A percentile compares a stretch with the other conserved stretches of the same genome.
These are phyloP conservation scores for Trissolcus japonicus DNA, from an alignment of 2,888 invertebrate genomes.

Conservation along the genomic window DNA sequence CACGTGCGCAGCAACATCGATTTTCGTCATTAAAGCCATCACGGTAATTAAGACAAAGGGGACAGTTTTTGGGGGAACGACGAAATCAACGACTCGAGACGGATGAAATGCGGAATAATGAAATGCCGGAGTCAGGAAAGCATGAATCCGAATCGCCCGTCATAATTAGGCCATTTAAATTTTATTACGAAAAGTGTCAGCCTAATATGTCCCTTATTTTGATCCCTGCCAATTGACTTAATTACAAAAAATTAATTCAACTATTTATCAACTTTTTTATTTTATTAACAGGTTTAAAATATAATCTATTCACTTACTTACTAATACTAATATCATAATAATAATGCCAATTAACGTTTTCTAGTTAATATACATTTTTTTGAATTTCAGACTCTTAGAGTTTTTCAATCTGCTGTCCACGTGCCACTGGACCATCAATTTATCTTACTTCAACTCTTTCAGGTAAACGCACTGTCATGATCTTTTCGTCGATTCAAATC, in stretches of 20 bases:
- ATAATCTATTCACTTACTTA: too few species aligned
- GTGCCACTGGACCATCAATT: constrained; percentile 5
- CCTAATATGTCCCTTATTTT: constrained; percentile 13
- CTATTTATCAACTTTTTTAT: too few species aligned
- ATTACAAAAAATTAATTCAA: not conserved
- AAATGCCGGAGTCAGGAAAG: constrained; percentile 42
- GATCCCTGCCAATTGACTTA: constrained; percentile 6
- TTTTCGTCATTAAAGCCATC: constrained; percentile 47
- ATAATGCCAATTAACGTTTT: too few species aligned
- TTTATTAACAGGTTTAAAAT: too few species aligned
- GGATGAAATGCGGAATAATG: constrained; percentile 41
- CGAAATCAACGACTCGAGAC: constrained; percentile 52
- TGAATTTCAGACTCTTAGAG: too few species aligned
- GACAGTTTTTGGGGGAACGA: constrained; percentile 21
- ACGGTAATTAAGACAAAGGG: constrained; percentile 53
- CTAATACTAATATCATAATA: too few species aligned
- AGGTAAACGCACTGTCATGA: not conserved
- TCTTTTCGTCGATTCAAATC: not conserved
- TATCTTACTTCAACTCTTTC: constrained; percentile 5
- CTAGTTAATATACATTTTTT: too few species aligned
- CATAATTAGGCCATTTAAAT: constrained; percentile 43
- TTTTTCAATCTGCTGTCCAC: constrained; percentile 5
- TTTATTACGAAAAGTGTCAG: constrained; percentile 45
- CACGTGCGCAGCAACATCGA: constrained; percentile 49
- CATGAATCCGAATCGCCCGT: constrained; percentile 35